These are phyloP conservation scores for Ormyrus labotus DNA, from an alignment of 2,888 invertebrate genomes.

Conservation along the genomic window DNA sequence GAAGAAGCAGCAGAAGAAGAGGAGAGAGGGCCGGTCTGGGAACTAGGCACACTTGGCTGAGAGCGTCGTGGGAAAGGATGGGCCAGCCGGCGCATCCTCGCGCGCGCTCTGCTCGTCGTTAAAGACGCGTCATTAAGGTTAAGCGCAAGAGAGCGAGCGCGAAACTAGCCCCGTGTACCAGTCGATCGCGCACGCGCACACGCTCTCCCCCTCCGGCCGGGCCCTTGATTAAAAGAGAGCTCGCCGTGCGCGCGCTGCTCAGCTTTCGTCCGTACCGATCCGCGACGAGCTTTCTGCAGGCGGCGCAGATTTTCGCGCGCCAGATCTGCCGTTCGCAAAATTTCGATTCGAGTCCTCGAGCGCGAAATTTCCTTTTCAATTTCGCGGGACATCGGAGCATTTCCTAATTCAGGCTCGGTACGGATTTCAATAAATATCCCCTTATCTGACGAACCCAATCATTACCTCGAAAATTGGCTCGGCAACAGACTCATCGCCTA, in stretches of 20 bases:
- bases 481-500: background rate
- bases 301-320: background rate
- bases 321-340: no score
- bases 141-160: slow-evolving; percentile 59
- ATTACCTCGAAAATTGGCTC: slow-evolving; percentile 10
- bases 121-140: slow-evolving; percentile 75
- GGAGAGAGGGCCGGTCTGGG: slow-evolving; percentile 12
- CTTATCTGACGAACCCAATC: slow-evolving; percentile 5
- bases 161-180: slow-evolving; percentile 6
- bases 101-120: slow-evolving; percentile 64
- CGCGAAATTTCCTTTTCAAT: background rate
- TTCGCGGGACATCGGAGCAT: background rate
- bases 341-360: background rate
- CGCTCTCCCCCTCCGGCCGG: slow-evolving; percentile 2
- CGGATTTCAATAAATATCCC: slow-evolving; percentile 1
- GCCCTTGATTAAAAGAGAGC: slow-evolving; percentile 32
- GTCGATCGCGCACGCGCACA: background rate
- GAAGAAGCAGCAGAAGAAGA: background rate
- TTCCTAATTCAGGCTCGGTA: background rate
- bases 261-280: background rate
- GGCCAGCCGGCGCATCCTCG: slow-evolving; percentile 62
- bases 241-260: background rate
- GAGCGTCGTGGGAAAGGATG: slow-evolving; percentile 73
- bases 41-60: slow-evolving; percentile 11
- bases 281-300: background rate